Conservation (phyloP, 2,113 vertebrate species). For the Coptodon rendalli region DNA sequence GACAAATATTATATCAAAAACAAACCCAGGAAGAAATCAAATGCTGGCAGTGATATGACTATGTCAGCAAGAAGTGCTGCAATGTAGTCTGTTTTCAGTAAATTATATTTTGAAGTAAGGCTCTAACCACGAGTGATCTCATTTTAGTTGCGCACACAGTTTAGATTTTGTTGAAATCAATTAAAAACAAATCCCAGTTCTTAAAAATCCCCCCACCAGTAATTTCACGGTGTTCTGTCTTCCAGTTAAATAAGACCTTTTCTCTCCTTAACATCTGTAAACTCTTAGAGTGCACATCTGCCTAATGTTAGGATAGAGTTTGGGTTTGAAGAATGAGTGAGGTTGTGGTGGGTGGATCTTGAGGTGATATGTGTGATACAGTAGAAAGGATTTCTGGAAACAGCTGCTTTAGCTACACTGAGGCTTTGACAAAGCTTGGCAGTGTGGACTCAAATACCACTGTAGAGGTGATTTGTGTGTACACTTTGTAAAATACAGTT, state of each 20-base stretch:
- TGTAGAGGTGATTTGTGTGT: not conserved
- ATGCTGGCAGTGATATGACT: not conserved
- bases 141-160: not conserved
- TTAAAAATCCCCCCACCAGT: not conserved
- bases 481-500: not conserved
- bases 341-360: not conserved
- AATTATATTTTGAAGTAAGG: not conserved
- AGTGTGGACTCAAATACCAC: not conserved
- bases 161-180: not conserved
- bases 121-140: not conserved
- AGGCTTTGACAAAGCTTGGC: not conserved
- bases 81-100: not conserved
- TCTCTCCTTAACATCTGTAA: not conserved
- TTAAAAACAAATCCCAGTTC: not conserved
- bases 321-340: not conserved
- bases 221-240: not conserved
- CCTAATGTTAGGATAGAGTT: not conserved
- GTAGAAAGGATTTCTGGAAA: not conserved
- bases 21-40: not conserved
- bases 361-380: not conserved
- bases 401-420: not conserved
- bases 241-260: not conserved
- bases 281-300: constrained; percentile 17
- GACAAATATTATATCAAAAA: not conserved
- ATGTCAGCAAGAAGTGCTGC: not conserved